Base-by-base conservation (phyloP, 2,888 invertebrate genomes). In the Hofmannophila pseudospretella region DNA sequence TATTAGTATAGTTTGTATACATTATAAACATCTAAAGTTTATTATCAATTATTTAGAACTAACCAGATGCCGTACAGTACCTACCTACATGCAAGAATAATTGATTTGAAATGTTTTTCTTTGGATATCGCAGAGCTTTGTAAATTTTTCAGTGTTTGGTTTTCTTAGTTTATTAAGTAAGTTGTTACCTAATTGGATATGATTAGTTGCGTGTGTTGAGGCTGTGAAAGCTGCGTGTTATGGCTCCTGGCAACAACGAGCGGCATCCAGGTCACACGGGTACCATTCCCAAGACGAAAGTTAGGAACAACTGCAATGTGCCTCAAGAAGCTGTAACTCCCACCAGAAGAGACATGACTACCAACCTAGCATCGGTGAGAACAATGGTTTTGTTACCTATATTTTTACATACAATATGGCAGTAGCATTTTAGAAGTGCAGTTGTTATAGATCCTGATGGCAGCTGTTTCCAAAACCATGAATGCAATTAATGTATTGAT, bases 241-340 rank as follows among this genome's bases (percentile, higher is more conserved):
- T 86, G 86, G 85, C 86, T 69, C 86, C 86, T 69, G 85, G 84
- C 52, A 85, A 82, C 67, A 85, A 85, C 67, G 84, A 85, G 55
- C 69, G 86, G 42, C 82, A 84, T 60, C 72, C 85, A 57, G 70
- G 75, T 58, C 84, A 85, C 58, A 91, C 91, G 56, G 92, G 92
- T 52, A 91, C 92, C 26, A 91, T 92, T 57, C 92, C 92, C 49
- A 92, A 92, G 80, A 86, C 89, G 36, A 90, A 89, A 76, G 81
- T 86, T 39, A 78, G 89, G 49, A 89, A 89, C 62, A 89, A 89
- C 67, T 90, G 89, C 73, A 85, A 87, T 77, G 87, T 88, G 13
- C 88, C 88, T 9, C 88, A 88, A 60, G 90, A 90, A 72, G 88
- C 89, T 54, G 89, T 89, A 52, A 89, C 89, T 43, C 90, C 90